Evolutionary conservation across 2,113 vertebrate species (phyloP).

Genomic region (Falco punctatus): DNA sequence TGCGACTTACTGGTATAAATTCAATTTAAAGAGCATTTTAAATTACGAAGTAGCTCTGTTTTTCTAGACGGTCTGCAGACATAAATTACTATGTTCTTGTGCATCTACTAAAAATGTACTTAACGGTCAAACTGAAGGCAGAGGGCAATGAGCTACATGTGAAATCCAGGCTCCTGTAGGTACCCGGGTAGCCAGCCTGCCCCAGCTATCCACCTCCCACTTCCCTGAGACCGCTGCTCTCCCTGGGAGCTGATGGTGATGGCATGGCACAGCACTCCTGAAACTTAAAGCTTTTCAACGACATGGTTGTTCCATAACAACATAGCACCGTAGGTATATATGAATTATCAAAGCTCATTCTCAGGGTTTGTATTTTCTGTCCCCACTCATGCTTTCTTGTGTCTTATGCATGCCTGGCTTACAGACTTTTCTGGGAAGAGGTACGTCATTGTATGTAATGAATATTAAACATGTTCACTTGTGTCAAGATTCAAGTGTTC

Average conservation of each 20-base stretch:
- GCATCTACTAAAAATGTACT: not conserved
- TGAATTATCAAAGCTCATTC: not conserved
- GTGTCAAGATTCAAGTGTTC: not conserved
- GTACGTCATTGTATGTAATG: not conserved
- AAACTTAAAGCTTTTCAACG: not conserved
- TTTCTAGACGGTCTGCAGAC: not conserved
- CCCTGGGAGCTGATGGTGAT: not conserved
- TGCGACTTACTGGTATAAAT: not conserved
- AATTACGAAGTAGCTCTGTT: not conserved
- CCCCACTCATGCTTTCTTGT: not conserved
- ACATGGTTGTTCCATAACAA: not conserved
- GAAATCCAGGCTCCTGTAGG: not conserved
- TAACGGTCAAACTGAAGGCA: not conserved
- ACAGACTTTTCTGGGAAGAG: not conserved
- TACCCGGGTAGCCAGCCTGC: not conserved
- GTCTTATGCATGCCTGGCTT: not conserved
- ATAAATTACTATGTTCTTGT: not conserved
- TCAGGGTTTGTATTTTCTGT: not conserved
- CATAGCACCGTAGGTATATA: fast-evolving
- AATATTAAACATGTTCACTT: not conserved
- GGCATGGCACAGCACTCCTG: not conserved
- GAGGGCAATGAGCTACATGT: not conserved
- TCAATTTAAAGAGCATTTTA: not conserved
- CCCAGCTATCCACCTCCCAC: not conserved
- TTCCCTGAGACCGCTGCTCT: not conserved